These are phyloP conservation scores for Megatriorchis doriae DNA, from an alignment of 2,113 vertebrate species.

Conservation along the genomic window DNA sequence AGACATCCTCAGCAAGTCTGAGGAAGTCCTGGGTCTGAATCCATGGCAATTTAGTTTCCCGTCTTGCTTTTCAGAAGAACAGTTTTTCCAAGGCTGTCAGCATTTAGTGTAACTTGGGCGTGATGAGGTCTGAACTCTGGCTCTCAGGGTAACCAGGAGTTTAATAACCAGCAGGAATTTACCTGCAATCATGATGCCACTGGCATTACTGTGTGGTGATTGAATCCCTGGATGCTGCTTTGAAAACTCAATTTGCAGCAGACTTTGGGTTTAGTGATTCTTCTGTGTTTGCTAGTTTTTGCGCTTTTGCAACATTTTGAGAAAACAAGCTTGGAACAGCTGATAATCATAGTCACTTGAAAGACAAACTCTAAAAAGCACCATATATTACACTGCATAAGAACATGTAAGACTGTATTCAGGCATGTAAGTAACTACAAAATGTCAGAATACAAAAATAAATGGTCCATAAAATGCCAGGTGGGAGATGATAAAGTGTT, in stretches of 20 bases:
- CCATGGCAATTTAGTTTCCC: background rate
- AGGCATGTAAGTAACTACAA: background rate
- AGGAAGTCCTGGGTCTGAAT: background rate
- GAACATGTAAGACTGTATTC: background rate
- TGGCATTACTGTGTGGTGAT: background rate
- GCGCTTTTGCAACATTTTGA: background rate
- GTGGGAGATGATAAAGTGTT: background rate
- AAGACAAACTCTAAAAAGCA: background rate
- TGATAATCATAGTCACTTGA: background rate
- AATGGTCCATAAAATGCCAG: background rate
- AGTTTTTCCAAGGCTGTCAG: background rate
- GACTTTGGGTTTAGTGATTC: background rate
- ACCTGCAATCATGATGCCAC: background rate
- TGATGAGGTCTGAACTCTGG: background rate
- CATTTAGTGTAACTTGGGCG: background rate
- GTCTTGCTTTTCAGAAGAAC: background rate
- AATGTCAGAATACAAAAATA: background rate
- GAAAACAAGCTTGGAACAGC: background rate
- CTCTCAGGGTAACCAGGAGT: background rate
- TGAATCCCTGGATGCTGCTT: background rate
- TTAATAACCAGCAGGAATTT: background rate
- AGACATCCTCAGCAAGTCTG: background rate
- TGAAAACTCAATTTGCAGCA: background rate
- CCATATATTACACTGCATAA: background rate
- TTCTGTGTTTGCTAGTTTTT: background rate